These are phyloP conservation scores for Thecophora atra DNA, from an alignment of 2,888 invertebrate species.

Conservation along the genomic window DNA sequence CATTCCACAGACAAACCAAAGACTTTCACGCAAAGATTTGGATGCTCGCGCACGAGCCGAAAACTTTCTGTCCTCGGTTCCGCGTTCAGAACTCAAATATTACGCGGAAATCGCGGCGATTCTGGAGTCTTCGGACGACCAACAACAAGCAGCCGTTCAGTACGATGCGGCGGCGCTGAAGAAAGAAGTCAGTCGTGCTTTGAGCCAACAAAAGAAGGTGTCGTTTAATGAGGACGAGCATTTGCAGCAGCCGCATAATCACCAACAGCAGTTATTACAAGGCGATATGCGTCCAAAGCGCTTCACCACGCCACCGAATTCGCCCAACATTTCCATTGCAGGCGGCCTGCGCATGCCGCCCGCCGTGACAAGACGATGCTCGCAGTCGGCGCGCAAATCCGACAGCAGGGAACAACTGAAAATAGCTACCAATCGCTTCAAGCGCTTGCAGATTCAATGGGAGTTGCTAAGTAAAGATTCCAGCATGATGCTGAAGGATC, in stretches of 20 bases:
- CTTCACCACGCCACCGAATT: conserved; percentile 76
- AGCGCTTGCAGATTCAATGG: conserved; percentile 66
- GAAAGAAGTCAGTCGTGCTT: conserved; percentile 65
- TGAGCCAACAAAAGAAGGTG: conserved; percentile 65
- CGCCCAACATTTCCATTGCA: conserved; percentile 76
- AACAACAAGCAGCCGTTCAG: conserved; percentile 50
- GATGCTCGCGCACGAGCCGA: conserved; percentile 65
- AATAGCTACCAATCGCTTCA: conserved; percentile 65
- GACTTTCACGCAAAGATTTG: conserved; percentile 62
- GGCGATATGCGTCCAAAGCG: conserved; percentile 49
- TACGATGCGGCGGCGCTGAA: conserved; percentile 65
- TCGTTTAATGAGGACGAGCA: conserved; percentile 60
- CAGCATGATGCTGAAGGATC: conserved; percentile 63
- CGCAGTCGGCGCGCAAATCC: conserved; percentile 32
- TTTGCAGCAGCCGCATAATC: conserved; percentile 35
- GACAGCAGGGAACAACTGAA: conserved; percentile 59
- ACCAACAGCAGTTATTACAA: conserved; percentile 38
- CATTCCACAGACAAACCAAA: conserved; percentile 51
- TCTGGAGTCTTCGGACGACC: conserved; percentile 61
- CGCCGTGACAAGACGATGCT: conserved; percentile 34
- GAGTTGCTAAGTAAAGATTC: conserved; percentile 66
- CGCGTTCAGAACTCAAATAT: conserved; percentile 65
- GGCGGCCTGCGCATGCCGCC: conserved; percentile 46
- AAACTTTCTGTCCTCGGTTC: conserved; percentile 63
- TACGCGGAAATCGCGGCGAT: conserved; percentile 66